Evolutionary conservation across 2,797 vertebrate species (phyloP).

Genomic region (Periophthalmus magnuspinnatus): DNA sequence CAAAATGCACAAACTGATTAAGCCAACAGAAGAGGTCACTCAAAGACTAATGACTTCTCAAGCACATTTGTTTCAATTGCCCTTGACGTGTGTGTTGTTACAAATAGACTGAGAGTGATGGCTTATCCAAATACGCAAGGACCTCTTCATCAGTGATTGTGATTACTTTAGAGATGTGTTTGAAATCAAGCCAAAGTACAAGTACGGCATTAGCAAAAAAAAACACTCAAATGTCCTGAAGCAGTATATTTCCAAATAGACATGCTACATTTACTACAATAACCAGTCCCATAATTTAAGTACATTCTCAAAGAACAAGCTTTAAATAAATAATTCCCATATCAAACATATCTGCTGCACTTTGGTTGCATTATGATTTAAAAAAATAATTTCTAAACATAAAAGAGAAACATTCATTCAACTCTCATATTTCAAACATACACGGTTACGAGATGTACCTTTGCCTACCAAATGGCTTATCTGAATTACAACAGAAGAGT

Average conservation of each 20-base stretch:
- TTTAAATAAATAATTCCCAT: slow-evolving; percentile 66
- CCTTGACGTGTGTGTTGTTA: slow-evolving; percentile 18
- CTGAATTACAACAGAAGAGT: slow-evolving; percentile 59
- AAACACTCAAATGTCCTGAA: slow-evolving; percentile 28
- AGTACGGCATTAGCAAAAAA: slow-evolving; percentile 32
- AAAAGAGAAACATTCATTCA: slow-evolving; percentile 37
- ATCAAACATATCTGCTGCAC: slow-evolving; percentile 52
- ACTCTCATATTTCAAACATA: slow-evolving; percentile 12
- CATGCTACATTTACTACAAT: slow-evolving; percentile 52
- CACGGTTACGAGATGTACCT: slow-evolving; percentile 41
- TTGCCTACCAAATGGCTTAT: slow-evolving; percentile 55
- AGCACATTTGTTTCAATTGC: slow-evolving; percentile 44
- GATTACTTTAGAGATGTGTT: slow-evolving; percentile 18
- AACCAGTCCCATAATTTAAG: slow-evolving; percentile 40
- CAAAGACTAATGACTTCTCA: slow-evolving; percentile 23
- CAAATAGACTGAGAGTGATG: slow-evolving; percentile 20
- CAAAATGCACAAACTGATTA: slow-evolving; percentile 23
- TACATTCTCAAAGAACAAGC: slow-evolving; percentile 47
- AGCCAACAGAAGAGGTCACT: slow-evolving; percentile 30
- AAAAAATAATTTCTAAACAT: slow-evolving; percentile 33
- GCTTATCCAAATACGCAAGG: slow-evolving; percentile 22
- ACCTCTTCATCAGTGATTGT: slow-evolving; percentile 23
- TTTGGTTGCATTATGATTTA: slow-evolving; percentile 66
- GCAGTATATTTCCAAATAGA: slow-evolving; percentile 26
- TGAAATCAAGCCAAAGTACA: slow-evolving; percentile 30